phyloP scores from a whole-genome alignment of 2,797 vertebrate species.

The Crocodylus rhombifer region DNA sequence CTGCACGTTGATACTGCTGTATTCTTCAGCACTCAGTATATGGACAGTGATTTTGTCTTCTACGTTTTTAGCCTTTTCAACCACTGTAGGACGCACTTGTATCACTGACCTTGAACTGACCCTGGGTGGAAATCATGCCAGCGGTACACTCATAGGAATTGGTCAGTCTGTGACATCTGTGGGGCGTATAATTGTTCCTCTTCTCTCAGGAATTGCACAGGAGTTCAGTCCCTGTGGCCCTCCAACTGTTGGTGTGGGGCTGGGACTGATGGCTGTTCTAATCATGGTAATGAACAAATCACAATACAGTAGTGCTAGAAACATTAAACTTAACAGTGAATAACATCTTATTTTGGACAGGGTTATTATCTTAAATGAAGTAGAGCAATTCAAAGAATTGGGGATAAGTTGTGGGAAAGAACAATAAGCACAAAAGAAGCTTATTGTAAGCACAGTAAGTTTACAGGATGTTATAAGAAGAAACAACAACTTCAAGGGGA shows the following conservation, averaged over 20 bases:
- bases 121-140: constrained; percentile 85
- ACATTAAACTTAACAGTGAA: constrained; percentile 63
- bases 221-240: constrained; percentile 95
- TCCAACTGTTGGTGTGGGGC: constrained; percentile 86
- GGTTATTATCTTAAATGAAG: background rate
- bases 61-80: constrained; percentile 93
- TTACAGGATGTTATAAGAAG: background rate
- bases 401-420: background rate
- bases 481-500: accelerated
- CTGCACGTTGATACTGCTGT: constrained; percentile 85
- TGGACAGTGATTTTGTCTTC: constrained; percentile 88
- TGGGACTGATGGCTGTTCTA: constrained; percentile 88
- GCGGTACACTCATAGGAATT: constrained; percentile 91
- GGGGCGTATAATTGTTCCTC: constrained; percentile 89
- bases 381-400: background rate
- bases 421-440: background rate
- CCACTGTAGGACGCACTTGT: constrained; percentile 90
- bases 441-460: background rate
- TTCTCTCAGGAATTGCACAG: constrained; percentile 93
- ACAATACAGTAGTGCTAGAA: constrained; percentile 73
- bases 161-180: constrained; percentile 96
- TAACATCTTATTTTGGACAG: constrained; percentile 36
- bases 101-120: constrained; percentile 92
- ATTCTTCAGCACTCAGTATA: constrained; percentile 82
- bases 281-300: constrained; percentile 86